Evolutionary conservation across 2,797 vertebrate species (phyloP).

Genomic region (Apogon hyalosoma): DNA sequence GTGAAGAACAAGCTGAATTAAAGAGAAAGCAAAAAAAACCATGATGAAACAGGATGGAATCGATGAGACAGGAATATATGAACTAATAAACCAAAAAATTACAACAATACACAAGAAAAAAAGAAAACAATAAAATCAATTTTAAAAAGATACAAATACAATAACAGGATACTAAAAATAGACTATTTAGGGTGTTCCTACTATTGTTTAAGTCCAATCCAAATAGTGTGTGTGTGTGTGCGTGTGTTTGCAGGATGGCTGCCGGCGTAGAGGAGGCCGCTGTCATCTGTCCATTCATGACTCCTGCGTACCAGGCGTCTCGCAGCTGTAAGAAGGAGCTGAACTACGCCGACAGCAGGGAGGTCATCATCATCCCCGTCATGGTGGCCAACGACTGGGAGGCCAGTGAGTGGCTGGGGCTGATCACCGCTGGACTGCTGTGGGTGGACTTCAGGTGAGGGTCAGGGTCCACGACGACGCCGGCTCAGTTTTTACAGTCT

Average conservation of each 20-base stretch:
- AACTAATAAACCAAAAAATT: too few species aligned
- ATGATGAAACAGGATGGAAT: too few species aligned
- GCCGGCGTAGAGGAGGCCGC: conserved; percentile 74
- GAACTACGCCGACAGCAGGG: conserved; percentile 64
- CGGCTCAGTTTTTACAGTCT: background rate
- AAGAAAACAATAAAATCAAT: too few species aligned
- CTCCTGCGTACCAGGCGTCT: conserved; percentile 71
- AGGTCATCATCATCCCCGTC: conserved; percentile 62
- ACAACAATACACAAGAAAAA: too few species aligned
- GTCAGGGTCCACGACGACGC: too few species aligned
- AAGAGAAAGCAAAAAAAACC: too few species aligned
- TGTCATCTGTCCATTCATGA: conserved; percentile 72
- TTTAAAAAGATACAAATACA: too few species aligned
- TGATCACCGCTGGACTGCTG: conserved; percentile 72
- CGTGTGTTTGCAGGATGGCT: conserved; percentile 63
- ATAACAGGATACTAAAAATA: too few species aligned
- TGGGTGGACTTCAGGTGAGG: conserved; percentile 77
- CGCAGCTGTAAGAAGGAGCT: conserved; percentile 77
- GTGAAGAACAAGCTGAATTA: too few species aligned
- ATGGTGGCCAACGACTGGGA: conserved; percentile 73
- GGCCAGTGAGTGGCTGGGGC: conserved; percentile 75
- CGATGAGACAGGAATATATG: too few species aligned
- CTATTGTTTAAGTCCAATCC: too few species aligned
- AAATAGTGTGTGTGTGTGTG: background rate
- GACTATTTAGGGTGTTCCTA: too few species aligned